These are phyloP conservation scores for Uloborus diversus DNA, from an alignment of 1,140 invertebrate species.

Conservation along the genomic window DNA sequence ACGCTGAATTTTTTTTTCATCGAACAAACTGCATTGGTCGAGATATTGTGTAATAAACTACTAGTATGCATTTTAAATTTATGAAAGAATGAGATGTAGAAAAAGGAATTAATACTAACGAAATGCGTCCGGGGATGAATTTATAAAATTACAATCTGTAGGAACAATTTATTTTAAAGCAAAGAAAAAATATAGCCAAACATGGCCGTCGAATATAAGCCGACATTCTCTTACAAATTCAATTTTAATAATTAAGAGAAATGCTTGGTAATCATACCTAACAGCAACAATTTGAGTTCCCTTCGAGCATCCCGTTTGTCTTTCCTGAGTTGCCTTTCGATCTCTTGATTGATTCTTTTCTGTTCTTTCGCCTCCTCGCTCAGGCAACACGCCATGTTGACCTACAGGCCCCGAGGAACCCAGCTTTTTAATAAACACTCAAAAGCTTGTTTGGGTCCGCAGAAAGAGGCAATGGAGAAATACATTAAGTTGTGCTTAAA, in stretches of 20 bases:
- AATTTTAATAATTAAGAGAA: not conserved
- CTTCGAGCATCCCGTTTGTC: constrained; percentile 99
- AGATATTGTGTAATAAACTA: no score
- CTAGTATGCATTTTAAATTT: no score
- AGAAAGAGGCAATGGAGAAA: constrained; percentile 40
- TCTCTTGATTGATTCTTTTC: constrained; percentile 99
- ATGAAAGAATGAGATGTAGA: no score
- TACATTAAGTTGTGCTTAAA: constrained; percentile 32
- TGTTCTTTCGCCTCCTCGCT: constrained; percentile 99
- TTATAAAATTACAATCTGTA: no score
- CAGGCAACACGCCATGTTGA: constrained; percentile 95
- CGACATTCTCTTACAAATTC: no score
- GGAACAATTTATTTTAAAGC: no score
- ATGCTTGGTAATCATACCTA: constrained; percentile 81
- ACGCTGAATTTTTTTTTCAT: no score
- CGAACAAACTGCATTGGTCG: no score
- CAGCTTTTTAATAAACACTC: constrained; percentile 39
- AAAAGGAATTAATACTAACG: no score
- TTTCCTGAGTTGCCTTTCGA: constrained; percentile 97
- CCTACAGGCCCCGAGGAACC: constrained; percentile 45
- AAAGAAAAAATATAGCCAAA: not conserved
- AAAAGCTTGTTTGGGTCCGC: constrained; percentile 29
- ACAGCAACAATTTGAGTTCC: constrained; percentile 96
- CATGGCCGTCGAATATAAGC: not conserved
- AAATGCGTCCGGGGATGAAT: no score